These are phyloP conservation scores for Hydractinia echinata DNA, from an alignment of 30 jellyfish, hydroid and myxozoan genomes.

Conservation along the genomic window DNA sequence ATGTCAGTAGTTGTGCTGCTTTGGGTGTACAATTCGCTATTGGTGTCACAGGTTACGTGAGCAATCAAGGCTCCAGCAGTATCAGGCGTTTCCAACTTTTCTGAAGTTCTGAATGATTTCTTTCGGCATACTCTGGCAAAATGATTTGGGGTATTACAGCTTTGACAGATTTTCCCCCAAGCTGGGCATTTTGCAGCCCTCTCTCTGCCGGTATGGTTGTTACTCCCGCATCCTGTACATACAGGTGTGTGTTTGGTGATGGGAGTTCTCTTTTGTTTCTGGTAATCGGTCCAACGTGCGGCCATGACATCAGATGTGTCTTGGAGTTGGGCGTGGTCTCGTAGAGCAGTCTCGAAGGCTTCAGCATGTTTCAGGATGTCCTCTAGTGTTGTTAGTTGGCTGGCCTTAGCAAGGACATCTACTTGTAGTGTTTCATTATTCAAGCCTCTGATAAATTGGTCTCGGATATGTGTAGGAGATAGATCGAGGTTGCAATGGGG, in stretches of 20 bases:
- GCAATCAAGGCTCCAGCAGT: too few relatives aligned
- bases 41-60: too few relatives aligned
- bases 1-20: too few relatives aligned
- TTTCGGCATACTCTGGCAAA: too few relatives aligned
- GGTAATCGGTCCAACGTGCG: conserved; percentile 3
- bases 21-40: too few relatives aligned
- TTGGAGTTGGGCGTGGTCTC: conserved; percentile 1
- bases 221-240: conserved; percentile 25
- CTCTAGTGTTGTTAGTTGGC: conserved; percentile 11
- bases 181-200: neutral
- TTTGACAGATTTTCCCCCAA: neutral
- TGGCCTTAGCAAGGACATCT: conserved; percentile 26
- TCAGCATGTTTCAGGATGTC: conserved; percentile 17
- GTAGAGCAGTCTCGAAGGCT: conserved; percentile 12
- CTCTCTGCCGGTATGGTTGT: neutral
- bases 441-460: conserved; percentile 10
- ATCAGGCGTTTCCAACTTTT: too few relatives aligned
- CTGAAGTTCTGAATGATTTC: too few relatives aligned
- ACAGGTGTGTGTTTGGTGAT: neutral
- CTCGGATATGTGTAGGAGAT: neutral
- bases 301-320: conserved; percentile 13
- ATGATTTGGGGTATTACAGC: too few relatives aligned
- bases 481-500: conserved; percentile 11
- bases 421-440: neutral
- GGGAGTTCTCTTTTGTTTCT: neutral